Evolutionary conservation across 2,888 invertebrate genomes (phyloP).

Genomic region (Plebejus melissa): DNA sequence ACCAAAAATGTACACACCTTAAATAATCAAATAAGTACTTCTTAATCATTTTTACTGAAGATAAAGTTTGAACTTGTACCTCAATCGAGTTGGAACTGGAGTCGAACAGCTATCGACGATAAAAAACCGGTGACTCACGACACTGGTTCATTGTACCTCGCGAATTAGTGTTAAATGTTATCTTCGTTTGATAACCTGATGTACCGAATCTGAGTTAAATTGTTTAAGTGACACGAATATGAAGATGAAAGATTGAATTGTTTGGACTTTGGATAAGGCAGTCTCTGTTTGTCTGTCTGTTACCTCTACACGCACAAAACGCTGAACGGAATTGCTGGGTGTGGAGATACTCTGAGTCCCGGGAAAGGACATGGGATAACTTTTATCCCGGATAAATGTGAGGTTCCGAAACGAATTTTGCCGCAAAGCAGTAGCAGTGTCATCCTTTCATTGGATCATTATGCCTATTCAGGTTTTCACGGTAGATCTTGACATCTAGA

Average conservation of each 20-base stretch:
- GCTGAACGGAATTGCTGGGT: no score
- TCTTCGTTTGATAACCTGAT: constrained; percentile 2
- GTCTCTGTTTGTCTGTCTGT: no score
- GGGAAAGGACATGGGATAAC: no score
- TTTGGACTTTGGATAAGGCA: no score
- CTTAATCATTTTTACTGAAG: not conserved
- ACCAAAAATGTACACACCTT: not conserved
- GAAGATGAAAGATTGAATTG: no score
- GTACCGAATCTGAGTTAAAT: not conserved
- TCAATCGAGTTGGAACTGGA: constrained; percentile 6
- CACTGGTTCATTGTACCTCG: constrained; percentile 2
- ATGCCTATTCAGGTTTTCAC: not conserved
- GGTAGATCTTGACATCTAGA: not conserved
- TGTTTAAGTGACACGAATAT: not conserved
- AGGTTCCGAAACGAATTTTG: no score
- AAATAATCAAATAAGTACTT: not conserved
- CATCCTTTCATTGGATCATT: not conserved
- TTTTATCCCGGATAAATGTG: no score
- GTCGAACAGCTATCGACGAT: not conserved
- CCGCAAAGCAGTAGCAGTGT: no score
- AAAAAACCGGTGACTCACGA: constrained; percentile 1
- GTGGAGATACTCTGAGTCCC: no score
- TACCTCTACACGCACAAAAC: no score
- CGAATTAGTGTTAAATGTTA: constrained; percentile 6
- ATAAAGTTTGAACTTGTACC: constrained; percentile 11